Evolutionary conservation across 2,797 vertebrate genomes (phyloP).

Genomic region (Acestrorhynchus altus): DNA sequence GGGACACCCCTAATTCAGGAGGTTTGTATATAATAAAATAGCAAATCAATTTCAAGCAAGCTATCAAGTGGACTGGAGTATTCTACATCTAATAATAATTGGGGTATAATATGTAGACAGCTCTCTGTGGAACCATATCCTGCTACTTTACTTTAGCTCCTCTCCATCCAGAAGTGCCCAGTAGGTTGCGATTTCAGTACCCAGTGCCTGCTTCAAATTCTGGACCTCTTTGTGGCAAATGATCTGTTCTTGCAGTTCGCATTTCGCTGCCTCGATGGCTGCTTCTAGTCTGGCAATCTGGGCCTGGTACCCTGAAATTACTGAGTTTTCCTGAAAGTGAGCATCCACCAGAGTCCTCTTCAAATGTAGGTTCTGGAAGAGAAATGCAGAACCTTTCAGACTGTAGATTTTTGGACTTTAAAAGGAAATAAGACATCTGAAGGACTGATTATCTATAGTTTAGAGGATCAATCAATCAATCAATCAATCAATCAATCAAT

Average conservation of each 20-base stretch:
- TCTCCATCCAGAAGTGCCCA: constrained; percentile 58
- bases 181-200: constrained; percentile 50
- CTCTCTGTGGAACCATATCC: neutral
- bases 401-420: too few relatives aligned
- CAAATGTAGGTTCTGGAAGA: neutral
- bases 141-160: constrained; percentile 53
- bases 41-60: neutral
- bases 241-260: constrained; percentile 57
- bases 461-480: too few relatives aligned
- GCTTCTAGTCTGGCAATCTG: constrained; percentile 1
- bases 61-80: too few relatives aligned
- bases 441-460: too few relatives aligned
- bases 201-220: constrained; percentile 57
- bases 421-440: too few relatives aligned
- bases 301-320: neutral
- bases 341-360: neutral
- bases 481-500: too few relatives aligned
- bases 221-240: constrained; percentile 53
- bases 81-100: too few relatives aligned
- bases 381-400: neutral
- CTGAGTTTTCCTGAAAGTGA: neutral
- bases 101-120: neutral
- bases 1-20: neutral
- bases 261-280: neutral
- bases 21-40: neutral